Evolutionary conservation across 1,140 invertebrate genomes (phyloP).

Genomic region (Drosophila takahashii): DNA sequence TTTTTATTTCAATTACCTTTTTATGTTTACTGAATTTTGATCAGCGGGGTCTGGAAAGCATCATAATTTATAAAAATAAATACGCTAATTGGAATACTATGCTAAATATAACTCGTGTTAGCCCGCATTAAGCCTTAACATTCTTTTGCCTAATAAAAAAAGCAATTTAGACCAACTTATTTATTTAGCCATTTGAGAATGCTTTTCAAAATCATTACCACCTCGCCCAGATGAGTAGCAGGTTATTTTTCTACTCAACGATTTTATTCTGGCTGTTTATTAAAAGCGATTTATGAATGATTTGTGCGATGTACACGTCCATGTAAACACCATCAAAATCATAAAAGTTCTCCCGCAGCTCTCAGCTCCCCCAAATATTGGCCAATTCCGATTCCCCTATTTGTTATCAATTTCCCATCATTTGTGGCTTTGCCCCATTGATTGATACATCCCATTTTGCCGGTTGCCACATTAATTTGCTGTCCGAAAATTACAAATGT

Average conservation of each 20-base stretch:
- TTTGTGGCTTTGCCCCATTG: constrained; percentile 29
- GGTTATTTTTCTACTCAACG: background rate
- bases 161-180: background rate
- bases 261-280: background rate
- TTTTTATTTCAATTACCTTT: background rate
- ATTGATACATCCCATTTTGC: constrained; percentile 38
- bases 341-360: background rate
- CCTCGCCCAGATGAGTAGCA: background rate
- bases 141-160: constrained; percentile 12
- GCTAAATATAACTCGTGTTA: background rate
- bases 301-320: constrained; percentile 6
- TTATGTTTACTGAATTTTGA: background rate
- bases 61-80: background rate
- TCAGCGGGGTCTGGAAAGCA: background rate
- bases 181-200: constrained; percentile 5
- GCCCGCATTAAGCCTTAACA: constrained; percentile 3
- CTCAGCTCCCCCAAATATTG: background rate
- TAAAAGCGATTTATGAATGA: constrained; percentile 11
- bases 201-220: background rate
- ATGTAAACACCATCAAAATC: constrained; percentile 22
- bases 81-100: background rate
- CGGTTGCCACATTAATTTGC: constrained; percentile 26
- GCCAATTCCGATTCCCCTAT: background rate
- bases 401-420: constrained; percentile 28
- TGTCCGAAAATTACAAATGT: constrained; percentile 18